phyloP scores from a whole-genome alignment of 2,113 vertebrate genomes.

The Heterochromis multidens region DNA sequence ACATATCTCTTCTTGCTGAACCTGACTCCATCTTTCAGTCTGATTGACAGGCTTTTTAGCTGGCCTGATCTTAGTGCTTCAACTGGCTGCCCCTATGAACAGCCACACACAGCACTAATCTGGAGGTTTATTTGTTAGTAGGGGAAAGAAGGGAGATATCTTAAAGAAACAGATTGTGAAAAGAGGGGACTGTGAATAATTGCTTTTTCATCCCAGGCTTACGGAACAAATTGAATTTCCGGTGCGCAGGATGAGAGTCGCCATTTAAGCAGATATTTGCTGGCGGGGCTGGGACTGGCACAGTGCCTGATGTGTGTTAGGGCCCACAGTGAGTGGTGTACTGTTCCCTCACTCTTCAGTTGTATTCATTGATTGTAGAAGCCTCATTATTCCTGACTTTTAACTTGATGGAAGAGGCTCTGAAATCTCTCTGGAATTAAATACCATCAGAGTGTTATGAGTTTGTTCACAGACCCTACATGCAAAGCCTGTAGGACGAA shows the following conservation, averaged over 20 bases:
- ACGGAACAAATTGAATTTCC: constrained; percentile 79
- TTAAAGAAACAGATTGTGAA: constrained; percentile 78
- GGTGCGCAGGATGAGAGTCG: constrained; percentile 65
- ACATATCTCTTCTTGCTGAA: background rate
- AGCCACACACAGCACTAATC: constrained; percentile 62
- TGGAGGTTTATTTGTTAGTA: constrained; percentile 65
- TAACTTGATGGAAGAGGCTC: constrained; percentile 51
- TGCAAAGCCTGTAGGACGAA: constrained; percentile 15
- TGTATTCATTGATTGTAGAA: constrained; percentile 58
- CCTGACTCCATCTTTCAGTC: constrained; percentile 35
- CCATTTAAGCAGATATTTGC: constrained; percentile 71
- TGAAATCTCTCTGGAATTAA: constrained; percentile 53
- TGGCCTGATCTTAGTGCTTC: constrained; percentile 31
- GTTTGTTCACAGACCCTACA: constrained; percentile 34
- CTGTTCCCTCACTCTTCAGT: constrained; percentile 35
- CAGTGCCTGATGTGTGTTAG: constrained; percentile 61
- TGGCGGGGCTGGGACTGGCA: constrained; percentile 57
- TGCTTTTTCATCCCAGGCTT: constrained; percentile 76
- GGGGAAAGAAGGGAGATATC: constrained; percentile 61
- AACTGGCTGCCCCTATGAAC: constrained; percentile 25
- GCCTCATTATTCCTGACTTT: constrained; percentile 66
- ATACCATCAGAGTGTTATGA: constrained; percentile 25
- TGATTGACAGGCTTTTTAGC: constrained; percentile 61
- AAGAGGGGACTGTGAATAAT: constrained; percentile 76
- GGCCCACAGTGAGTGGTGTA: constrained; percentile 30